Conservation (phyloP, 2,113 vertebrate species). For the Pitta sordida region DNA sequence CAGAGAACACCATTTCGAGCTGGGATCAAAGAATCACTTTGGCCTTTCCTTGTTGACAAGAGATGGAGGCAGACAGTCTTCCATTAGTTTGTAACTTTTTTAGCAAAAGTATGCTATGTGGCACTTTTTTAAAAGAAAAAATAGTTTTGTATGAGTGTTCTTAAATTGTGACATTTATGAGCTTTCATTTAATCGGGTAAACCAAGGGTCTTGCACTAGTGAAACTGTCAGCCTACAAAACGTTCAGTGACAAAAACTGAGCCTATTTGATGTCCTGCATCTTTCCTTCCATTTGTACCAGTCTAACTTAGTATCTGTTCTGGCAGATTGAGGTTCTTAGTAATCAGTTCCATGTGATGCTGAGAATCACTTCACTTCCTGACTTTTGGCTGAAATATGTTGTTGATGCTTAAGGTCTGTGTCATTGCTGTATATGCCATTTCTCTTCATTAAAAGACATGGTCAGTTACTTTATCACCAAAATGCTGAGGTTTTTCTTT, state of each 20-base stretch:
- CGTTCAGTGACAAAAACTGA: conserved; percentile 25
- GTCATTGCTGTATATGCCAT: conserved; percentile 43
- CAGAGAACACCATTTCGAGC: conserved; percentile 82
- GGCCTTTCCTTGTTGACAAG: conserved; percentile 94
- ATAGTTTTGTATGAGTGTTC: conserved; percentile 81
- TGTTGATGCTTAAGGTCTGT: conserved; percentile 29
- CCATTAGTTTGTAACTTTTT: conserved; percentile 76
- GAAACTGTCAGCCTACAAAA: conserved; percentile 37
- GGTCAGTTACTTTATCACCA: neutral
- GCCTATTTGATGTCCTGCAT: conserved; percentile 32
- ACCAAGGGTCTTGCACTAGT: conserved; percentile 75
- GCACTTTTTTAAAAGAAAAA: conserved; percentile 77
- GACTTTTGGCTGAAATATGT: conserved; percentile 37
- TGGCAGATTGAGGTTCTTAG: conserved; percentile 39
- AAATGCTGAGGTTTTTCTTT: neutral
- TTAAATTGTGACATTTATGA: conserved; percentile 65
- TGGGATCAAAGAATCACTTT: conserved; percentile 87
- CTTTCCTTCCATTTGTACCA: conserved; percentile 30
- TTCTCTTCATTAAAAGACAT: conserved; percentile 11
- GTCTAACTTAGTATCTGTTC: neutral
- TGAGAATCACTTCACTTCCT: conserved; percentile 45
- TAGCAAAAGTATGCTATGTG: conserved; percentile 64
- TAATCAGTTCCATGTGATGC: conserved; percentile 12
- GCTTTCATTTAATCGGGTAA: conserved; percentile 71
- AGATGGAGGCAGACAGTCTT: conserved; percentile 95